Evolutionary conservation across 1,140 invertebrate species (phyloP).

Genomic region (Papilio glaucus): DNA sequence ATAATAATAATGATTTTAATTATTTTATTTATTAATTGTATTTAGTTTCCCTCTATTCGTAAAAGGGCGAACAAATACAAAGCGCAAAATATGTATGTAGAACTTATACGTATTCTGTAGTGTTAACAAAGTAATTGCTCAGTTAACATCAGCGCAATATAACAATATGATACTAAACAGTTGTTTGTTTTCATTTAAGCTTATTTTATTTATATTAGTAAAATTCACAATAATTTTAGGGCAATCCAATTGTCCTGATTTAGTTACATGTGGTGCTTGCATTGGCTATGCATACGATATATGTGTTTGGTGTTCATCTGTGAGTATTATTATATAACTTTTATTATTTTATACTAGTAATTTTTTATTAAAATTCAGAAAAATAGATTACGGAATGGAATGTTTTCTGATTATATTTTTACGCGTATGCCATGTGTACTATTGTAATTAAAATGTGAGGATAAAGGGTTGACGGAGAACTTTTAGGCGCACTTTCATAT

Average conservation of each 20-base stretch:
- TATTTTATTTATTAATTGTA: not conserved
- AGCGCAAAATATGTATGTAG: not conserved
- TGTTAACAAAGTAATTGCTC: not conserved
- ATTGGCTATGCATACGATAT: constrained; percentile 11
- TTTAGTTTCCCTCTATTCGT: not conserved
- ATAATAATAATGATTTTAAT: too few species aligned
- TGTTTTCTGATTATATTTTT: too few species aligned
- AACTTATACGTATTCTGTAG: not conserved
- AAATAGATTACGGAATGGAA: too few species aligned
- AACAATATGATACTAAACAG: not conserved
- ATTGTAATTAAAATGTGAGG: too few species aligned
- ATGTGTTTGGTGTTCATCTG: constrained; percentile 31
- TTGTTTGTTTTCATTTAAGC: not conserved
- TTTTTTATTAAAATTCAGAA: too few species aligned
- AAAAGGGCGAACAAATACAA: not conserved
- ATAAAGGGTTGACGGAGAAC: too few species aligned
- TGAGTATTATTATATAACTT: not conserved
- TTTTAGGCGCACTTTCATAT: too few species aligned
- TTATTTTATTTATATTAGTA: not conserved
- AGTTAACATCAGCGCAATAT: not conserved
- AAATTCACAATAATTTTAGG: not conserved
- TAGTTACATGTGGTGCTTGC: constrained; percentile 27
- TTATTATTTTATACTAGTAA: not conserved
- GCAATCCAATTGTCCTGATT: constrained; percentile 21
- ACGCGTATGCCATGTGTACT: too few species aligned